Base-by-base conservation (phyloP, 2,888 invertebrate species). In the Macrosoma leucophasiata region DNA sequence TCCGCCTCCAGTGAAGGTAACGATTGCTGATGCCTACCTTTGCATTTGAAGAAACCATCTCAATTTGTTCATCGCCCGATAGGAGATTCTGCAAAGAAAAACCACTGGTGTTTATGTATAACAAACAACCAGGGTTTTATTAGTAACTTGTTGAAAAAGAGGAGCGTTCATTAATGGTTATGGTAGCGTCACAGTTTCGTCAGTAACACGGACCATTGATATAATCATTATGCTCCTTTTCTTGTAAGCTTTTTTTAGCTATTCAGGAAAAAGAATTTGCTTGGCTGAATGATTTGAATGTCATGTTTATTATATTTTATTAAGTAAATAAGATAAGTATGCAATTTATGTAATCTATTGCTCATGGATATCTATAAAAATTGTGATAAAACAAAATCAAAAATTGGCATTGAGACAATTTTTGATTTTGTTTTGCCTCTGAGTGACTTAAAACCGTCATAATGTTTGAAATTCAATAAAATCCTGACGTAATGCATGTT, bases 101-200 rank as follows among this genome's bases (percentile, higher is more conserved):
- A 91, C 87, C 91, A 93, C 93, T 93, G 93, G 93, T 92, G 93
- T 92, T 91, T 93, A 92, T 90, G 89, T 90, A 86, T 88, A 86
- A 85, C 86, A 82, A 86, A 85, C 84, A 78, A 77, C 84, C 84
- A 84, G 84, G 85, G 85, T 79, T 85, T 84, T 84, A 81, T 82
- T 82, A 84, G 81, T 81, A 84, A 70, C 55, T 85, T 78, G 76
- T 78, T 81, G 72, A 69, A 66, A 75, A 77, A 66, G 52, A 69
- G 77, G 78, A 78, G 81, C 74, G 61, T 69, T 84, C 84, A 82
- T 79, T 77, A 54, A 66, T 81, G 81, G 79, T 79, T 66, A 64
- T 70, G 62, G 72, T 72, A 60, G 48, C 82, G 81, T 84, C 84
- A 85, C 68, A 46, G 73, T 73, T 57, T 58, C n/a, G 37, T 85